Evolutionary conservation across 2,113 vertebrate species (phyloP).

Genomic region (Nannospalax galili): DNA sequence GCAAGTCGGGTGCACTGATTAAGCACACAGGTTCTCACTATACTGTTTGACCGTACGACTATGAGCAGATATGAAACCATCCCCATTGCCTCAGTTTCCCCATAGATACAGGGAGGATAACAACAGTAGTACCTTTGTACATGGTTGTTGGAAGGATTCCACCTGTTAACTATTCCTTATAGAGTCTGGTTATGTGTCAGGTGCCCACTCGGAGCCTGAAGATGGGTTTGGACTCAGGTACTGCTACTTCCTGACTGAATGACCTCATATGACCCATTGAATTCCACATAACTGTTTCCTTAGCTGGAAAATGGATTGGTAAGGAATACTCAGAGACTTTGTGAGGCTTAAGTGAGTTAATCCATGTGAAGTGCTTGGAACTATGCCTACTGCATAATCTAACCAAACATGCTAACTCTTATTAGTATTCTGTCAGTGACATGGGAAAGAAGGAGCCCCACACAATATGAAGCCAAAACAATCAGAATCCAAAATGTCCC

Average conservation of each 20-base stretch:
- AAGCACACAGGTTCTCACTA: background rate
- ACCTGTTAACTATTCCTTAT: background rate
- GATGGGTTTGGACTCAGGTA: background rate
- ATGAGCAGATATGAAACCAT: background rate
- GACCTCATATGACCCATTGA: accelerated
- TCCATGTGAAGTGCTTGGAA: background rate
- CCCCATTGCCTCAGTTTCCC: background rate
- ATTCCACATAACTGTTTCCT: background rate
- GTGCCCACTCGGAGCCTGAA: background rate
- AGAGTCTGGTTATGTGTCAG: background rate
- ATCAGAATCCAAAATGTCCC: background rate
- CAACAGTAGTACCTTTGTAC: background rate
- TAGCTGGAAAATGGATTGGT: background rate
- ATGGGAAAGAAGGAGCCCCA: background rate
- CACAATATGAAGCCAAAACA: background rate
- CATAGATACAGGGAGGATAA: background rate
- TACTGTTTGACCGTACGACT: background rate
- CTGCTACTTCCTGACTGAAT: background rate
- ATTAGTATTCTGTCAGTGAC: background rate
- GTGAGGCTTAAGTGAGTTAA: background rate
- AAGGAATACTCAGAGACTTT: background rate
- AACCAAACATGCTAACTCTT: background rate
- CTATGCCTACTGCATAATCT: background rate
- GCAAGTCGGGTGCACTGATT: accelerated
- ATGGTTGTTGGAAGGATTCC: background rate